Evolutionary conservation across 2,797 vertebrate genomes (phyloP), one percentile per base, ranked within the genome.

Genomic region (Sebastes taczanowskii): DNA sequence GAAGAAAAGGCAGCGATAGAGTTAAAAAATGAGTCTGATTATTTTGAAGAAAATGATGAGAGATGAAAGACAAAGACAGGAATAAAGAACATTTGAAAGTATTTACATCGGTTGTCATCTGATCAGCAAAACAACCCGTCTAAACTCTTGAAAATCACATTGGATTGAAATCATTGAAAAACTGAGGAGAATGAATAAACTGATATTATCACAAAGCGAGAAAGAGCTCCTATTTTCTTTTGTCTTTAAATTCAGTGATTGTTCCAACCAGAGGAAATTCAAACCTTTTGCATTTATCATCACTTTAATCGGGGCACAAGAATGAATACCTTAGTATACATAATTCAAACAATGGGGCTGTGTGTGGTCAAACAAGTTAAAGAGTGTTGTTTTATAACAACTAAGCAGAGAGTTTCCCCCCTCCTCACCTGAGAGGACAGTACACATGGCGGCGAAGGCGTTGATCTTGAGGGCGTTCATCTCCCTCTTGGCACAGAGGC

Each of bases 391-490:
- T 22, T 63, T 4, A 11, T 6, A 7, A 38, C 20, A 55, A 55
- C 42, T 49, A 16, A 49, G 46, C 18, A 49, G 46, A 49, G 46
- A 18, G 46, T 42, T 42, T 49, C 46, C 18, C 11, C 11, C 2
- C 1, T 1, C 23, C 63, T 56, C 81, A 97, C 96, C 96, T 68
- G 96, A 97, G 11, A 97, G 93, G 68, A 97, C 95, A 0, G 96
- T 97, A 92, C 96, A 96, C 87, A 97, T 95, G 67, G 96, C 96
- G 11, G 96, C 96, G 23, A 88, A 97, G 88, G 96, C 96, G 34
- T 97, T 97, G 86, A 97, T 95, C 91, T 97, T 97, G 23, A 97
- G 94, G 6, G 96, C 95, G 20, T 95, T 93, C 92, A 97, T 96
- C 72, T 96, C 95, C 88, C 95, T 95, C 80, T 94, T 95, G 42